Evolutionary conservation across 2,113 vertebrate genomes (phyloP).

Genomic region (Pavo muticus): DNA sequence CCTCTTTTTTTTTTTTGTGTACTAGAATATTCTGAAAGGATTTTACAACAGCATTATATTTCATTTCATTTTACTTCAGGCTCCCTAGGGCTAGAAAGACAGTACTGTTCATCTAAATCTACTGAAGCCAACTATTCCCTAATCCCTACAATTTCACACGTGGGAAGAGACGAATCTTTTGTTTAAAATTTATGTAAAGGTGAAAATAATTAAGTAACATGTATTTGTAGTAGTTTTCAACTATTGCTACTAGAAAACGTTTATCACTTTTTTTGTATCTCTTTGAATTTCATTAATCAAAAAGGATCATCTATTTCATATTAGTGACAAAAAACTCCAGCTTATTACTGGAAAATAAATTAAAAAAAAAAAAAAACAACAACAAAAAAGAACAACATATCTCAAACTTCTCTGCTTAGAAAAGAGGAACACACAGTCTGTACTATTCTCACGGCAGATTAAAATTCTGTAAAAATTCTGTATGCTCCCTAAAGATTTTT

Average conservation of each 20-base stretch:
- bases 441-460: background rate
- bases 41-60: background rate
- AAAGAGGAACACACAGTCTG: background rate
- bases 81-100: background rate
- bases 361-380: too few relatives aligned
- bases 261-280: background rate
- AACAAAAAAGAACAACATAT: too few relatives aligned
- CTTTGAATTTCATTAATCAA: background rate
- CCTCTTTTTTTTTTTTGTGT: background rate
- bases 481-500: slow-evolving; percentile 11
- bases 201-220: background rate
- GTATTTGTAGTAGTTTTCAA: background rate
- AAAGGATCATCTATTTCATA: background rate
- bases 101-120: background rate
- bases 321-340: background rate
- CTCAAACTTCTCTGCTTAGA: background rate
- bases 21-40: background rate
- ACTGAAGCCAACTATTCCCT: background rate
- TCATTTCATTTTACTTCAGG: background rate
- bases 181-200: background rate
- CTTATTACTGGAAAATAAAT: too few relatives aligned
- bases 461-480: background rate
- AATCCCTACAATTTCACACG: background rate
- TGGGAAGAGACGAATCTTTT: background rate
- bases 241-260: background rate